Evolutionary conservation across 1,140 invertebrate species (phyloP).

Genomic region (Stenopsyche tienmushanensis): DNA sequence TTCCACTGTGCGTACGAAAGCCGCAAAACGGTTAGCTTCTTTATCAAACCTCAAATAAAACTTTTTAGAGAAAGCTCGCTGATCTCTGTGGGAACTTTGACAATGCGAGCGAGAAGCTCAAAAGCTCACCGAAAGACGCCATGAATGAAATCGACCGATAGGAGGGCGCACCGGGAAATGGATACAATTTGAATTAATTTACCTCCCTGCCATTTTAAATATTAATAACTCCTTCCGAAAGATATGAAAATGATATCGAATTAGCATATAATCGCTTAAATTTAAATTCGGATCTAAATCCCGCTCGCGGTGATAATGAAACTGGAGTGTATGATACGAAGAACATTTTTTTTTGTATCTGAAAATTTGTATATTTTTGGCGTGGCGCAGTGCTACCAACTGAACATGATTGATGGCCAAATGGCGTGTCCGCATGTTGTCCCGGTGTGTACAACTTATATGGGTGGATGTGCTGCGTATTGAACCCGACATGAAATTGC

Average conservation of each 20-base stretch:
- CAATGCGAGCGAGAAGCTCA: conserved; percentile 20
- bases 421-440: too few relatives aligned
- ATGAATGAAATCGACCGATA: conserved; percentile 12
- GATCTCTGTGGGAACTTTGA: conserved; percentile 28
- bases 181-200: background rate
- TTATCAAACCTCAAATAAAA: conserved; percentile 22
- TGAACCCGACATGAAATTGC: too few relatives aligned
- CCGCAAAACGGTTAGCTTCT: conserved; percentile 2
- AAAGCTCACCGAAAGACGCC: conserved; percentile 9
- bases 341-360: background rate
- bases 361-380: too few relatives aligned
- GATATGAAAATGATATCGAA: background rate
- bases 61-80: conserved; percentile 2
- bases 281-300: too few relatives aligned
- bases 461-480: too few relatives aligned
- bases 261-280: too few relatives aligned
- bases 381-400: too few relatives aligned
- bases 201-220: background rate
- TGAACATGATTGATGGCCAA: too few relatives aligned
- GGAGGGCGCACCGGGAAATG: background rate
- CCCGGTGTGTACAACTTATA: too few relatives aligned
- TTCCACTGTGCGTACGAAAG: background rate
- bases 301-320: too few relatives aligned
- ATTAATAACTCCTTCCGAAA: background rate
- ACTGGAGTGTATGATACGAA: background rate